phyloP scores from a whole-genome alignment of 64 coral and sea anemone species.

The Stichodactyla mertensii region DNA sequence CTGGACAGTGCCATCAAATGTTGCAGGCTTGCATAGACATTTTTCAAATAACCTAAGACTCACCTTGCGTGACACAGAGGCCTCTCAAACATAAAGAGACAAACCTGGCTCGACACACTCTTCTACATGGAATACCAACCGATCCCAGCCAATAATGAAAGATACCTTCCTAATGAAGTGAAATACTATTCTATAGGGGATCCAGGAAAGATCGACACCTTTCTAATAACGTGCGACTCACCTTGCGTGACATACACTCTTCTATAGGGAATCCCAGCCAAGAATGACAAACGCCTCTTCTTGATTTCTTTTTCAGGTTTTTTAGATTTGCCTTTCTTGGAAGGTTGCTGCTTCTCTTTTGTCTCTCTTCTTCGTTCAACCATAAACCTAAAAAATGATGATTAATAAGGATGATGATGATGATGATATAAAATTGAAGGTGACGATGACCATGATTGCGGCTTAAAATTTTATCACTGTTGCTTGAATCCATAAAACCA shows the following conservation, averaged over 20 bases:
- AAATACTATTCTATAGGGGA: constrained; percentile 31
- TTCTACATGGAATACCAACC: too few relatives aligned
- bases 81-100: too few relatives aligned
- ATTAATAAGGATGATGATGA: background rate
- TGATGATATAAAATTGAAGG: background rate
- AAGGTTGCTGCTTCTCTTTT: background rate
- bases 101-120: too few relatives aligned
- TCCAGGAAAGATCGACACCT: constrained; percentile 11
- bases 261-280: constrained; percentile 60
- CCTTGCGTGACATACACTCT: constrained; percentile 33
- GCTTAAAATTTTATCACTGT: too few relatives aligned
- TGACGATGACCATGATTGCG: background rate
- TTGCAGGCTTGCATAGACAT: background rate
- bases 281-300: constrained; percentile 29
- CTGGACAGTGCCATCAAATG: too few relatives aligned
- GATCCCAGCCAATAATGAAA: background rate
- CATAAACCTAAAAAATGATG: constrained; percentile 29
- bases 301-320: constrained; percentile 1
- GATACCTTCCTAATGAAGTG: background rate
- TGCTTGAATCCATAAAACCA: too few relatives aligned
- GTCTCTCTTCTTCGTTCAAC: constrained; percentile 36
- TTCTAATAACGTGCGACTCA: background rate
- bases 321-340: background rate
- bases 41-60: background rate
- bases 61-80: constrained; percentile 11